phyloP scores from a whole-genome alignment of 2,797 vertebrate species.

The Gymnoscopelus microlampas region DNA sequence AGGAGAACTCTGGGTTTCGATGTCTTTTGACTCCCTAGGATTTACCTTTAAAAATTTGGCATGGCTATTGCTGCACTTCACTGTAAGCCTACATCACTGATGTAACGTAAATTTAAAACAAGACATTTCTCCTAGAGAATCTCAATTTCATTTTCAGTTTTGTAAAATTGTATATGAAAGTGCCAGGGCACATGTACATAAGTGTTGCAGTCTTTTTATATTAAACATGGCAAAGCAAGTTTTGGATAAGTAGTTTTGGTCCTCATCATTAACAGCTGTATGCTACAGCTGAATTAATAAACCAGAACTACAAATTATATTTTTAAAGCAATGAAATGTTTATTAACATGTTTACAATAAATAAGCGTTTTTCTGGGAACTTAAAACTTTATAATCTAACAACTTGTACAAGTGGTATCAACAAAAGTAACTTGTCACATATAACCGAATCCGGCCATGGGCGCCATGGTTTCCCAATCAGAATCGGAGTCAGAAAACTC shows the following conservation, averaged over 20 bases:
- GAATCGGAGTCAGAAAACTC: conserved; percentile 81
- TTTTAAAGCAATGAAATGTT: conserved; percentile 23
- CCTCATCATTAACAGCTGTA: conserved; percentile 42
- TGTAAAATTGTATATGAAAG: conserved; percentile 79
- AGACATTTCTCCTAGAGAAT: conserved; percentile 47
- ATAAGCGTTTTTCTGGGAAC: conserved; percentile 47
- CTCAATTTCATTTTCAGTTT: conserved; percentile 69
- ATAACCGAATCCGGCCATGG: conserved; percentile 73
- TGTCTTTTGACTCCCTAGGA: conserved; percentile 58
- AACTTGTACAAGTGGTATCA: not conserved
- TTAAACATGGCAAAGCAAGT: conserved; percentile 74
- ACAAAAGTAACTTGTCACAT: conserved; percentile 55
- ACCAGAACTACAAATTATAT: not conserved
- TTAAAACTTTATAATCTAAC: conserved; percentile 11
- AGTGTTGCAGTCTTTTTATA: conserved; percentile 78
- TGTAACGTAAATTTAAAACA: conserved; percentile 49
- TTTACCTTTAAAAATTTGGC: conserved; percentile 60
- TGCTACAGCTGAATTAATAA: conserved; percentile 3
- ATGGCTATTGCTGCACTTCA: conserved; percentile 63
- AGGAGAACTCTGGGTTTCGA: conserved; percentile 61
- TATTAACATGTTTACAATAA: conserved; percentile 66
- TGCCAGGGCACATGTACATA: conserved; percentile 78
- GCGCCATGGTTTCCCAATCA: conserved; percentile 83
- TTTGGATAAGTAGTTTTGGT: conserved; percentile 18
- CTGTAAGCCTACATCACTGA: conserved; percentile 60